Evolutionary conservation across 2,888 invertebrate genomes (phyloP).

Genomic region (Rhagonycha fulva): DNA sequence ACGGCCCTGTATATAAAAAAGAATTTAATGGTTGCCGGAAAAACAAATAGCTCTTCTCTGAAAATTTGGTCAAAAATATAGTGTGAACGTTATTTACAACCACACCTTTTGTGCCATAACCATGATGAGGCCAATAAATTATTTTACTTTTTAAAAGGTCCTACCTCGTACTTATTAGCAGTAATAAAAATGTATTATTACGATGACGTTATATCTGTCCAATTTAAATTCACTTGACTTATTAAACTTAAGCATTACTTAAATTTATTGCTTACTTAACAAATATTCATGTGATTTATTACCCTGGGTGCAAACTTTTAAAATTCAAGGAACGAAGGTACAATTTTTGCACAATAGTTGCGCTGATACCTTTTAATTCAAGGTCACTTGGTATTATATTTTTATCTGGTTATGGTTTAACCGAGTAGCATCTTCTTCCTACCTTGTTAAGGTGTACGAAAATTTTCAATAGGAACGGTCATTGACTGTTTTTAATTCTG

Average conservation of each 20-base stretch:
- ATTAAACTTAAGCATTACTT: neutral
- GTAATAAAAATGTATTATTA: slow-evolving; percentile 38
- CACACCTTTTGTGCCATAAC: slow-evolving; percentile 54
- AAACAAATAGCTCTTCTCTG: slow-evolving; percentile 52
- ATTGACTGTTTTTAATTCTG: slow-evolving; percentile 45
- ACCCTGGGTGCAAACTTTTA: neutral
- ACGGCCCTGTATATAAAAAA: slow-evolving; percentile 44
- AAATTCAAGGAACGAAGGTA: neutral
- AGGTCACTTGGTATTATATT: neutral
- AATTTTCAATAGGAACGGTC: slow-evolving; percentile 25
- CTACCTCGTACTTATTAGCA: slow-evolving; percentile 42
- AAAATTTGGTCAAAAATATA: slow-evolving; percentile 51
- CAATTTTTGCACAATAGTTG: neutral
- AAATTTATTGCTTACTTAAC: neutral
- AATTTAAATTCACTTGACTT: neutral
- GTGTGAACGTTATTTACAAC: slow-evolving; percentile 54
- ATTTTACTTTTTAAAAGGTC: slow-evolving; percentile 44
- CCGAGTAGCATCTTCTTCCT: neutral
- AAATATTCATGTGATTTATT: neutral
- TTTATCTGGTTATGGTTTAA: neutral
- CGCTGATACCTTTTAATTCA: neutral
- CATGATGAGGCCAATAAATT: slow-evolving; percentile 52
- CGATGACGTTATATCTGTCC: neutral
- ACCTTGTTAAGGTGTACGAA: slow-evolving; percentile 8
- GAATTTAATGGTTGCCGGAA: slow-evolving; percentile 53